Percentiles rank a stretch among this genome's conserved stretches.
Evolutionary conservation across 2,797 vertebrate genomes (phyloP).

Genomic region (Lycodopsis pacificus): DNA sequence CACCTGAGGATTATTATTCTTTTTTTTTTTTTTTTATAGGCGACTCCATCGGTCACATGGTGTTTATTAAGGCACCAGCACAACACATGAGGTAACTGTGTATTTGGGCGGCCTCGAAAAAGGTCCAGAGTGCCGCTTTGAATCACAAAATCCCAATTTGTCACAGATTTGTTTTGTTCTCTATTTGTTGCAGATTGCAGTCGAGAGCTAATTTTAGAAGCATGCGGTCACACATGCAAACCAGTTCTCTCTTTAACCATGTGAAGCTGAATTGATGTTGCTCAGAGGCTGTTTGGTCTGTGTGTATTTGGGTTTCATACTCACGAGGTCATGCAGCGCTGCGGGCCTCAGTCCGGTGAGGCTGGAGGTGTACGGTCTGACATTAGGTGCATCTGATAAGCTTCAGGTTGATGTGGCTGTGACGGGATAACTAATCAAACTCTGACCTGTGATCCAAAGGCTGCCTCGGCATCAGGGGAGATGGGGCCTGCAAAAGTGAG

Average conservation of each 20-base stretch:
- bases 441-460: slow-evolving; percentile 21
- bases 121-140: background rate
- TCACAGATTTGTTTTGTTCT: slow-evolving; percentile 5
- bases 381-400: slow-evolving; percentile 37
- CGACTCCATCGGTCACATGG: background rate
- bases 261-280: slow-evolving; percentile 30
- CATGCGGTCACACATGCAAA: slow-evolving; percentile 49
- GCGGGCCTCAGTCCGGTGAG: slow-evolving; percentile 13
- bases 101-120: background rate
- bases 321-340: slow-evolving; percentile 6
- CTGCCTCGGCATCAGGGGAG: slow-evolving; percentile 12
- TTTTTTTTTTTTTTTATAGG: background rate
- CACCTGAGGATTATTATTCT: background rate
- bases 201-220: slow-evolving; percentile 47
- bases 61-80: slow-evolving; percentile 24
- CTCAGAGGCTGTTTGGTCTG: slow-evolving; percentile 5
- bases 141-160: slow-evolving; percentile 13
- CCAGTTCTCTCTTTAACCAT: slow-evolving; percentile 28
- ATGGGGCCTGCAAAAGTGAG: background rate
- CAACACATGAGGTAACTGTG: slow-evolving; percentile 20
- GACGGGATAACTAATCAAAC: slow-evolving; percentile 41
- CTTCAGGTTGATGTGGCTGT: slow-evolving; percentile 23
- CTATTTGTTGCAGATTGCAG: slow-evolving; percentile 32
- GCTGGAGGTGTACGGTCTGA: slow-evolving; percentile 2
- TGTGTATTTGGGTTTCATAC: slow-evolving; percentile 34